These are phyloP conservation scores for Epizoanthus ramosus DNA, from an alignment of 92 coral and sea anemone species.

Conservation along the genomic window DNA sequence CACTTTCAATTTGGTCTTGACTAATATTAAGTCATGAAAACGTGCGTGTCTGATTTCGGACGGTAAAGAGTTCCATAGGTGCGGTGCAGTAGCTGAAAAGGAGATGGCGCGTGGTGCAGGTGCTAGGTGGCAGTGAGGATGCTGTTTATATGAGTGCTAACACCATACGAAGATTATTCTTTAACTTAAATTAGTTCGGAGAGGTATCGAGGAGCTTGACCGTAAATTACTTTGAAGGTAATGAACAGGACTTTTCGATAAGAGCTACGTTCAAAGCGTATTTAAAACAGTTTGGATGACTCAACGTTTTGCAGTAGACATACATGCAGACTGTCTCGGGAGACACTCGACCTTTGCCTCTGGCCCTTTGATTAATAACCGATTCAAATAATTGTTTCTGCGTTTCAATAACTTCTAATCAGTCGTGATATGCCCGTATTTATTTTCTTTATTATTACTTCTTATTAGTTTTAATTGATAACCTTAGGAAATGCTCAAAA, in stretches of 20 bases:
- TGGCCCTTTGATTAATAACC: background rate
- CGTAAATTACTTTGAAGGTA: no score
- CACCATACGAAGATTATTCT: no score
- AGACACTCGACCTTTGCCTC: background rate
- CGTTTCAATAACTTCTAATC: background rate
- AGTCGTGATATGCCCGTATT: background rate
- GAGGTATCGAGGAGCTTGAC: no score
- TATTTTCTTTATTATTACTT: background rate
- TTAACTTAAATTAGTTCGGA: no score
- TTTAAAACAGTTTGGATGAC: conserved; percentile 10
- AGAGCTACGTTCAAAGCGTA: background rate
- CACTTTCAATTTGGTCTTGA: no score
- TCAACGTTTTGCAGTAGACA: conserved; percentile 1
- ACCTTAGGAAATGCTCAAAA: background rate
- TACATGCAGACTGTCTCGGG: background rate
- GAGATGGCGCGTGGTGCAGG: no score
- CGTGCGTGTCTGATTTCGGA: no score
- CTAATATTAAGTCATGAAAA: no score
- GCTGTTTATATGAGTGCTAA: no score
- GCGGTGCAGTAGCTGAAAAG: no score
- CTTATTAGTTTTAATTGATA: background rate
- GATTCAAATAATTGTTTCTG: background rate
- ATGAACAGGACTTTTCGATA: background rate
- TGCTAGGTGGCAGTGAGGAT: no score
- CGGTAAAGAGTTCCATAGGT: no score